Conservation (phyloP, 2,113 vertebrate genomes). For the western clawed frog (Xenopus tropicalis) region DNA sequence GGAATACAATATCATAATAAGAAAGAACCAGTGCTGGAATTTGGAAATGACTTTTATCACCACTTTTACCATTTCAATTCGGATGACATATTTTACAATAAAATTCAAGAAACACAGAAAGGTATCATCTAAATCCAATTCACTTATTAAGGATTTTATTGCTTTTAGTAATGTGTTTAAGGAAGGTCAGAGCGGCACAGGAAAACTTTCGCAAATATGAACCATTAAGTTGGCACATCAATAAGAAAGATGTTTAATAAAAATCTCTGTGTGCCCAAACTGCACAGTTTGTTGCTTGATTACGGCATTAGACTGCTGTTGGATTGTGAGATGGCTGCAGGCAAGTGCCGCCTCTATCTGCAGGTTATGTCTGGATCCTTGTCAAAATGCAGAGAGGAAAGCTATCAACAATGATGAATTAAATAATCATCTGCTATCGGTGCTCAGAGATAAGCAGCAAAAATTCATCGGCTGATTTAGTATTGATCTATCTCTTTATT, state of each 20-base stretch:
- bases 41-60: too few relatives aligned
- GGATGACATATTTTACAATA: constrained; percentile 12
- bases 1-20: background rate
- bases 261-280: constrained; percentile 69
- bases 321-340: constrained; percentile 72
- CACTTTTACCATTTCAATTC: constrained; percentile 3
- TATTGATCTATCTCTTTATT: too few relatives aligned
- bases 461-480: too few relatives aligned
- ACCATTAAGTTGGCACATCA: constrained; percentile 64
- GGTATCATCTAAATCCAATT: constrained; percentile 9
- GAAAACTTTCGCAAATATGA: constrained; percentile 74
- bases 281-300: constrained; percentile 73
- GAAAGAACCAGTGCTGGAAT: background rate
- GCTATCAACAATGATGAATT: background rate
- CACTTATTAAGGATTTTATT: constrained; percentile 1
- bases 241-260: constrained; percentile 74
- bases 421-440: too few relatives aligned
- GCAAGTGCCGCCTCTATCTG: constrained; percentile 48
- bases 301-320: constrained; percentile 73
- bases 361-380: constrained; percentile 3
- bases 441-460: too few relatives aligned
- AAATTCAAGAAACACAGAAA: background rate
- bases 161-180: constrained; percentile 50
- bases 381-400: background rate
- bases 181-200: constrained; percentile 63